A percentile compares a stretch with the other conserved stretches of the same genome.
phyloP scores from a whole-genome alignment of 2,888 invertebrate genomes.

The Leptura quadrifasciata region DNA sequence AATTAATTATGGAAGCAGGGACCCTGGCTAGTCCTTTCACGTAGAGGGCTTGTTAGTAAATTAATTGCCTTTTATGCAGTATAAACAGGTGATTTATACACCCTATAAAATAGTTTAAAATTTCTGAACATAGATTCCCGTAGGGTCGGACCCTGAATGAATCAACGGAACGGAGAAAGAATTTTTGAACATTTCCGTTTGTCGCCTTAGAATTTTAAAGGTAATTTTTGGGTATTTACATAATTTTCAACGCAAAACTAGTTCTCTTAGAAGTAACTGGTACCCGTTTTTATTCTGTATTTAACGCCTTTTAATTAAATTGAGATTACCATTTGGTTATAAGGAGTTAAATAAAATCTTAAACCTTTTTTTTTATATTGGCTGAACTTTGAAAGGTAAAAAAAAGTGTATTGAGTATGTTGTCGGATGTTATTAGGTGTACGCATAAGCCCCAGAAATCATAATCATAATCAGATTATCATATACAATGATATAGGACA shows the following conservation, averaged over 20 bases:
- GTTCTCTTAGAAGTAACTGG: too few relatives aligned
- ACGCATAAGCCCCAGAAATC: too few relatives aligned
- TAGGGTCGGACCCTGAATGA: slow-evolving; percentile 11
- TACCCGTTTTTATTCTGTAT: too few relatives aligned
- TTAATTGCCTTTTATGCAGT: slow-evolving; percentile 31
- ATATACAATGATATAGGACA: too few relatives aligned
- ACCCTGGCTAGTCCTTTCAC: slow-evolving; percentile 23
- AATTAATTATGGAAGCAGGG: slow-evolving; percentile 52
- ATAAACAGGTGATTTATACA: slow-evolving; percentile 47
- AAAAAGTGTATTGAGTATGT: too few relatives aligned
- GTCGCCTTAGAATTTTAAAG: not conserved
- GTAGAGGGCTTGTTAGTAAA: slow-evolving; percentile 22
- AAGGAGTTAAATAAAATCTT: too few relatives aligned
- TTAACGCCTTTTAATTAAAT: too few relatives aligned
- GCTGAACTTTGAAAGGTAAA: too few relatives aligned
- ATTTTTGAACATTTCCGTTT: slow-evolving; percentile 19
- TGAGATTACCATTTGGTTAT: too few relatives aligned
- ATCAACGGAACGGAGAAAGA: slow-evolving; percentile 11
- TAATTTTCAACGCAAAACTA: not conserved
- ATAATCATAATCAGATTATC: too few relatives aligned
- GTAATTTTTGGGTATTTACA: not conserved
- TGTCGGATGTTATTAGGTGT: too few relatives aligned
- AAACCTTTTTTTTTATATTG: too few relatives aligned
- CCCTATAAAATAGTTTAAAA: slow-evolving; percentile 43
- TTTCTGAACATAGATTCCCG: slow-evolving; percentile 38